Base-by-base conservation (phyloP, 2,888 invertebrate genomes). In the Acleris sparsana region DNA sequence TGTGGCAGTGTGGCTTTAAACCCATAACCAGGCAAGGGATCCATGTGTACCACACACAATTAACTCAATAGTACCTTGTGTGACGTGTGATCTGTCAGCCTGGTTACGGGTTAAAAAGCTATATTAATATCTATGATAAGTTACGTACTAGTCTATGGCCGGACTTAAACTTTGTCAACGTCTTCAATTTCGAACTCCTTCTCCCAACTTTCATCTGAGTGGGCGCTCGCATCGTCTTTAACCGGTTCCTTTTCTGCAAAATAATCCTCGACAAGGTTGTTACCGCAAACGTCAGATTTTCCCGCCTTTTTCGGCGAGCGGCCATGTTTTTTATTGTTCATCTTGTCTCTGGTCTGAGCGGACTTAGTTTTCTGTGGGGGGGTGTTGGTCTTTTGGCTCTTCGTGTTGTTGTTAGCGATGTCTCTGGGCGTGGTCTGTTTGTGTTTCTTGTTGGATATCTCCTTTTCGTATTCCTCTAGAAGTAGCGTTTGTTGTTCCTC, bases 401-500 rank as follows among this genome's bases (percentile, higher is more conserved):
- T 79, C 2, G 80, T 75, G 70, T 89, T 90, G 70, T 91, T 90
- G 70, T 91, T 92, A 18, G 82, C 69, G 18, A 82, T 63, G 70
- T 92, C 91, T 1, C 82, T 79, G 11, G 83, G 73, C 5, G 82
- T 75, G 0, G 79, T 78, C 53, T 81, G 80, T 74, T 85, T 87
- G 25, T 78, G 76, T 73, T 93, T 93, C 70, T 93, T 92, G 22
- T 83, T 81, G 0, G 89, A 79, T 48, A 93, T 94, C 82, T 96
- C 95, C 67, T 91, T 93, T 80, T 96, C 95, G 80, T 95, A 96
- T 77, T 95, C 94, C 77, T 95, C 94, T 75, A 95, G 84, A 62
- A 95, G 88, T 74, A 95, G 86, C 5, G 90, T 95, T 80, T 95
- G 95, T 76, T 95, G 94, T 84, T 95, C 95, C 84, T 95, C 95